A percentile compares a stretch with the other conserved stretches of the same genome.
phyloP scores from a whole-genome alignment of 2,888 invertebrate species.

The Polydrusus tereticollis region DNA sequence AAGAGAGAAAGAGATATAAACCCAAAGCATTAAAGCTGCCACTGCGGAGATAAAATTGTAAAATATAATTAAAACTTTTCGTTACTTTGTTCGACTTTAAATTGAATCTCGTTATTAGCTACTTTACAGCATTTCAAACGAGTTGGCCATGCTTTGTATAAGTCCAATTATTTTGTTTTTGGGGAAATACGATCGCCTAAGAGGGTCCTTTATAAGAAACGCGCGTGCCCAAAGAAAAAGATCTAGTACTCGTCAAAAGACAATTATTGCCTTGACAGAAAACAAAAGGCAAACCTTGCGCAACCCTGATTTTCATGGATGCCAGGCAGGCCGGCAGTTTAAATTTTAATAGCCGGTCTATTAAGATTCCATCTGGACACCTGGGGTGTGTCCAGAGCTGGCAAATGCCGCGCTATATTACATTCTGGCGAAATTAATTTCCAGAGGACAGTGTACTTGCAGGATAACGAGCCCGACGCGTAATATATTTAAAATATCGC shows the following conservation, averaged over 20 bases:
- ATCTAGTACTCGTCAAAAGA: background rate
- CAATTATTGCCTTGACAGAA: too few species aligned
- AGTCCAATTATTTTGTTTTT: background rate
- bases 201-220: too few species aligned
- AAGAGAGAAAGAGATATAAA: background rate
- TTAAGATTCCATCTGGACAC: slow-evolving; percentile 57
- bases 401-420: slow-evolving; percentile 36
- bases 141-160: background rate
- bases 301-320: background rate
- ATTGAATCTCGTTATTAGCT: slow-evolving; percentile 22
- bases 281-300: too few species aligned
- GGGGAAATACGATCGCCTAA: too few species aligned
- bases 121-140: slow-evolving; percentile 7
- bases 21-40: slow-evolving; percentile 18
- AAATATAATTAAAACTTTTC: slow-evolving; percentile 32
- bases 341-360: slow-evolving; percentile 55
- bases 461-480: slow-evolving; percentile 26
- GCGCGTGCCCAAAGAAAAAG: too few species aligned
- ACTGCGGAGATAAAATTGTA: slow-evolving; percentile 15
- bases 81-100: slow-evolving; percentile 18
- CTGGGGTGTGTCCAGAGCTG: slow-evolving; percentile 52
- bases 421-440: slow-evolving; percentile 39
- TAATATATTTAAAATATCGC: slow-evolving; percentile 7
- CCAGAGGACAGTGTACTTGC: slow-evolving; percentile 5
- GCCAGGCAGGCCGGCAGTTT: slow-evolving; percentile 43